These are phyloP conservation scores for Uloborus plumipes DNA, from an alignment of 2,888 invertebrate genomes.

Conservation along the genomic window DNA sequence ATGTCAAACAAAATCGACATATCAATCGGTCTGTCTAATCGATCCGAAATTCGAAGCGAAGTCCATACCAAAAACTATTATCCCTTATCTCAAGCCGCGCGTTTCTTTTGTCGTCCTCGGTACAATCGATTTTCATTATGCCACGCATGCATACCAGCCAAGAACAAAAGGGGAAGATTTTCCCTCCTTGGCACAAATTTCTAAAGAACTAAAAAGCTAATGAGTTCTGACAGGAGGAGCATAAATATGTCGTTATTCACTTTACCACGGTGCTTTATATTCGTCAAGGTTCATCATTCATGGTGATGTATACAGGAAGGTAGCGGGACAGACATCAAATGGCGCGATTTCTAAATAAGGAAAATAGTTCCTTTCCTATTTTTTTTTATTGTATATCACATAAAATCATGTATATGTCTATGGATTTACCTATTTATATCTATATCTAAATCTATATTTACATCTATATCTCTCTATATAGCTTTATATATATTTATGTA, in stretches of 20 bases:
- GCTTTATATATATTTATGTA: neutral
- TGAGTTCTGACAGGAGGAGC: no score
- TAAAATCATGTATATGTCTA: neutral
- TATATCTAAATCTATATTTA: neutral
- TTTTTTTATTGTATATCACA: no score
- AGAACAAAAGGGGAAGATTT: no score
- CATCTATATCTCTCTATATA: neutral
- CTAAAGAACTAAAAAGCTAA: no score
- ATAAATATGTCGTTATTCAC: no score
- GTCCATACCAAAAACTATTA: conserved; percentile 35
- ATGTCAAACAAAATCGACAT: conserved; percentile 49
- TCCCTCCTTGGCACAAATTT: no score
- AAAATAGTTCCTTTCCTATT: no score
- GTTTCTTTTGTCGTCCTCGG: conserved; percentile 22
- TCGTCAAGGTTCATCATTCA: no score
- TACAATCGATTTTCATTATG: conserved; percentile 32
- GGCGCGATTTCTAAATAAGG: no score
- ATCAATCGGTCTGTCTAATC: conserved; percentile 52
- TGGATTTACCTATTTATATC: neutral
- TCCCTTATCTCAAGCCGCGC: conserved; percentile 29
- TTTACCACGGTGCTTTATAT: no score
- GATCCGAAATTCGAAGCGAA: conserved; percentile 20
- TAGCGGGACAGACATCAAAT: no score
- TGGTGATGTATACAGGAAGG: no score
- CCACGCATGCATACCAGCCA: neutral